These are phyloP conservation scores for Sterna hirundo DNA, from an alignment of 2,113 vertebrate genomes.

Conservation along the genomic window DNA sequence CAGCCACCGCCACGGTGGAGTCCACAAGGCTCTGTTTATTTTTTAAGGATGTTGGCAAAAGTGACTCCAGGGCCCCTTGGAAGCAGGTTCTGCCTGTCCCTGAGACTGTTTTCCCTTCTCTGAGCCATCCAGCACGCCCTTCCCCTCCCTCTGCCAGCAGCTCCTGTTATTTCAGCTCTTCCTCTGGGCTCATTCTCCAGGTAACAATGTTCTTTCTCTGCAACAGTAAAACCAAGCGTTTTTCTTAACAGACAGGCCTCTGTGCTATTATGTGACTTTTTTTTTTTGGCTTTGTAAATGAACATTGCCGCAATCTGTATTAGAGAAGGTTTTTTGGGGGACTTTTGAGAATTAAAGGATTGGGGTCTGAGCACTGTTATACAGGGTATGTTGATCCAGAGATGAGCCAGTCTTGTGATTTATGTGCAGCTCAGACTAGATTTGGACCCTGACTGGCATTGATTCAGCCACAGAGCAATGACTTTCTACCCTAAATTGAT, in stretches of 20 bases:
- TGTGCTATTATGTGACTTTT: background rate
- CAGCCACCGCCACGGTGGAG: fast-evolving
- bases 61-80: background rate
- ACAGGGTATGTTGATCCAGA: background rate
- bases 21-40: background rate
- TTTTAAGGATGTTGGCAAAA: background rate
- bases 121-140: background rate
- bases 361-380: background rate
- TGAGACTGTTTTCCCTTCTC: background rate
- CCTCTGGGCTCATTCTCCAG: constrained; percentile 30
- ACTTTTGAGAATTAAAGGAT: background rate
- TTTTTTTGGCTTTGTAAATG: background rate
- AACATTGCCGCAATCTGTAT: background rate
- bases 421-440: background rate
- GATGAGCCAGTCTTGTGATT: background rate
- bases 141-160: background rate
- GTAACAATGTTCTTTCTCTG: constrained; percentile 46
- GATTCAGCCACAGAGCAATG: background rate
- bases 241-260: background rate
- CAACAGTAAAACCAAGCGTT: background rate
- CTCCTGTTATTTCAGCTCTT: background rate
- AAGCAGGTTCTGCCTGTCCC: background rate
- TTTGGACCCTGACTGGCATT: background rate
- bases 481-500: background rate
- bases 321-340: background rate